Evolutionary conservation across 2,888 invertebrate genomes (phyloP).

Genomic region (Drosophila cognata): DNA sequence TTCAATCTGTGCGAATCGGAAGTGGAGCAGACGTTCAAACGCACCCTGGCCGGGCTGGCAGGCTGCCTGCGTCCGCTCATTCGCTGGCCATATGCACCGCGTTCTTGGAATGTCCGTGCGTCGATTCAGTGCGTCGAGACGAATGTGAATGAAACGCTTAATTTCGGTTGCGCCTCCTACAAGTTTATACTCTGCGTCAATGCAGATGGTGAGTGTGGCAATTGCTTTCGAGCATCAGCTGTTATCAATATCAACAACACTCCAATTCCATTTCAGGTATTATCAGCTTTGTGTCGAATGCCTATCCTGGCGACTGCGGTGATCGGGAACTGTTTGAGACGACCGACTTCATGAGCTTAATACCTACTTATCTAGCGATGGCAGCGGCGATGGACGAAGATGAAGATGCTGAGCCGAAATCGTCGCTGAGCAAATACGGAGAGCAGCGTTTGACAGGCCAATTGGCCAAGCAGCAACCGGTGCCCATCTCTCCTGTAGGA

Average conservation of each 20-base stretch:
- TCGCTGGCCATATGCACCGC: conserved; percentile 83
- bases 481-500: conserved; percentile 76
- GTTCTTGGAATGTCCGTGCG: conserved; percentile 82
- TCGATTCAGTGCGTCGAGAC: conserved; percentile 84
- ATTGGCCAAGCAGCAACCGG: conserved; percentile 73
- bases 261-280: conserved; percentile 57
- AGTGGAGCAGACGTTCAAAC: conserved; percentile 79
- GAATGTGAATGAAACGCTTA: conserved; percentile 74
- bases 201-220: conserved; percentile 73
- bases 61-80: conserved; percentile 82
- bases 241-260: not conserved
- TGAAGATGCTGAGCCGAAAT: no score
- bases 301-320: conserved; percentile 82
- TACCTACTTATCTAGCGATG: conserved; percentile 83
- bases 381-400: conserved; percentile 63
- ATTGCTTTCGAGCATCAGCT: not conserved
- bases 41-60: conserved; percentile 77
- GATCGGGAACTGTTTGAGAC: conserved; percentile 83
- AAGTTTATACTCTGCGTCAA: conserved; percentile 84
- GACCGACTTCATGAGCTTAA: conserved; percentile 79
- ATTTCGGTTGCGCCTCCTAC: conserved; percentile 81
- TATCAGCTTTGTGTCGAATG: conserved; percentile 83
- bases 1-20: conserved; percentile 63
- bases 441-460: no score
- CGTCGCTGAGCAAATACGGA: no score